Conservation (phyloP, 2,888 invertebrate genomes). For the Caenorhabditis sp. region DNA sequence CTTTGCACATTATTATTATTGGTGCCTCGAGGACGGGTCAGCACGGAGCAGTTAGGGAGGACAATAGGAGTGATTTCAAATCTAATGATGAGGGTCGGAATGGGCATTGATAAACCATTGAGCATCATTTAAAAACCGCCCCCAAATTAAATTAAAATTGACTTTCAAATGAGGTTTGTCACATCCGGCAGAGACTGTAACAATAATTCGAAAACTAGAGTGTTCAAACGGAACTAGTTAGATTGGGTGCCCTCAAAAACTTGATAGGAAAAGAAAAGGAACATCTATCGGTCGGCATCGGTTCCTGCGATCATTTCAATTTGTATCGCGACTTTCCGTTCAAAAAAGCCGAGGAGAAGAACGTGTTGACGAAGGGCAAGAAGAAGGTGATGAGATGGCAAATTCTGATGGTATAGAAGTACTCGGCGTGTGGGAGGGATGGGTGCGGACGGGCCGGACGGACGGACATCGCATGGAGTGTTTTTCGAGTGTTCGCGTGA, state of each 20-base stretch:
- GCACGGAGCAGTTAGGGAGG: constrained; percentile 5
- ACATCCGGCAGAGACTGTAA: too few relatives aligned
- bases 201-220: too few relatives aligned
- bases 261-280: background rate
- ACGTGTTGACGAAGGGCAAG: constrained; percentile 31
- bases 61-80: background rate
- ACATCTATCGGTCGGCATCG: background rate
- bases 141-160: background rate
- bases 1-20: constrained; percentile 29
- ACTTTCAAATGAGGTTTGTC: background rate
- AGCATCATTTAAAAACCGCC: background rate
- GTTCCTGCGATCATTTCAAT: background rate
- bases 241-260: too few relatives aligned
- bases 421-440: constrained; percentile 9
- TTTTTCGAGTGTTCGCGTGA: constrained; percentile 60
- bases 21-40: constrained; percentile 42
- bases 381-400: constrained; percentile 31
- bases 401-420: constrained; percentile 20
- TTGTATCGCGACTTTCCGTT: constrained; percentile 13
- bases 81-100: background rate
- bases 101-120: background rate
- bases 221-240: too few relatives aligned
- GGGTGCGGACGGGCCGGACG: background rate
- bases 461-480: constrained; percentile 24
- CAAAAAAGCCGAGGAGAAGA: constrained; percentile 18